These are phyloP conservation scores for Xiphophorus hellerii DNA, from an alignment of 2,113 vertebrate species.

Conservation along the genomic window DNA sequence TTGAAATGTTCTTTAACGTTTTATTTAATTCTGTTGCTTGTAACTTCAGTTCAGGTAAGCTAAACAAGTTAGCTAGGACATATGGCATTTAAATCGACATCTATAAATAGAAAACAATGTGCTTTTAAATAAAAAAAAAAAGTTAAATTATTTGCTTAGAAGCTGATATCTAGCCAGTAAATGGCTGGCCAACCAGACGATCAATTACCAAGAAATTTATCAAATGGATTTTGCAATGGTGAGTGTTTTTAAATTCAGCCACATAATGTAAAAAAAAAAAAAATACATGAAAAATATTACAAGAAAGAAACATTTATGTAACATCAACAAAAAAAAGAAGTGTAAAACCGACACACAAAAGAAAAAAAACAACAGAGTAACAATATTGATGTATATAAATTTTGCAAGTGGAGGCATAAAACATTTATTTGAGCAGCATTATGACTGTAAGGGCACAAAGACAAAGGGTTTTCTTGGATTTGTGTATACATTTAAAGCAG, in stretches of 20 bases:
- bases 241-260: not conserved
- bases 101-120: not conserved
- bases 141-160: not conserved
- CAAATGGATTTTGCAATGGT: not conserved
- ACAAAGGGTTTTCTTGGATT: slow-evolving; percentile 6
- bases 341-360: not conserved
- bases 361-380: not conserved
- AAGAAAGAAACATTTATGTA: not conserved
- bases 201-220: not conserved
- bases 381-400: not conserved
- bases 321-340: not conserved
- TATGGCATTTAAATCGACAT: not conserved
- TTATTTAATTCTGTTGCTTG: not conserved
- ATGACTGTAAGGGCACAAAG: slow-evolving; percentile 14
- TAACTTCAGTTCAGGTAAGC: not conserved
- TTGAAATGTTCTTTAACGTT: too few relatives aligned
- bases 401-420: slow-evolving; percentile 40
- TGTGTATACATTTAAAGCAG: slow-evolving; percentile 23
- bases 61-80: not conserved
- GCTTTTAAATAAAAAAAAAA: not conserved
- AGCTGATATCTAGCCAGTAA: too few relatives aligned
- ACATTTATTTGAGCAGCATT: slow-evolving; percentile 52
- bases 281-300: not conserved
- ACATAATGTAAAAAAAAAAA: not conserved
- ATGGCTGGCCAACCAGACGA: too few relatives aligned